Evolutionary conservation across 2,888 invertebrate species (phyloP).

Genomic region (Baronia brevicornis): DNA sequence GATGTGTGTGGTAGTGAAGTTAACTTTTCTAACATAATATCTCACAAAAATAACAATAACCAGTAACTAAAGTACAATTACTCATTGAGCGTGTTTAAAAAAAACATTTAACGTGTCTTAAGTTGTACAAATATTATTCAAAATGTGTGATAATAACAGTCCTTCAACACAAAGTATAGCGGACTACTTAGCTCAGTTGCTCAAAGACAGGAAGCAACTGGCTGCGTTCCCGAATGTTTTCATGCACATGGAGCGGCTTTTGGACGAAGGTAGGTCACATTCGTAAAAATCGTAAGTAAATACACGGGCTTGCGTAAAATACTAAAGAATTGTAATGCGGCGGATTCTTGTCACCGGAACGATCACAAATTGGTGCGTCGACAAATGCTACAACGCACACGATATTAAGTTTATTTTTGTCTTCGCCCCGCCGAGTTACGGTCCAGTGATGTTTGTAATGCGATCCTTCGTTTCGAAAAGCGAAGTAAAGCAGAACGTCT

Average conservation of each 20-base stretch:
- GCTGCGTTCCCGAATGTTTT: constrained; percentile 99
- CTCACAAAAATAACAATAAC: constrained; percentile 72
- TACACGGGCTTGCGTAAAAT: constrained; percentile 32
- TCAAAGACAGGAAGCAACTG: constrained; percentile 99
- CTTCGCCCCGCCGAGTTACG: constrained; percentile 72
- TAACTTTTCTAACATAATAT: constrained; percentile 72
- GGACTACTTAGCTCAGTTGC: constrained; percentile 99
- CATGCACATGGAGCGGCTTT: constrained; percentile 98
- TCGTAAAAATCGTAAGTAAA: constrained; percentile 43
- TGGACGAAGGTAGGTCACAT: constrained; percentile 94
- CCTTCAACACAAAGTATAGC: constrained; percentile 96
- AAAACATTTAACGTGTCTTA: constrained; percentile 63
- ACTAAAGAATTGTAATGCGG: constrained; percentile 35
- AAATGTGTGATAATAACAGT: constrained; percentile 75
- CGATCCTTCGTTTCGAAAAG: constrained; percentile 68
- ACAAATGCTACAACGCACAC: constrained; percentile 70
- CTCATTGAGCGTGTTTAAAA: constrained; percentile 58
- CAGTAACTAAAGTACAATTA: constrained; percentile 69
- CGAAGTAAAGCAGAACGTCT: constrained; percentile 62
- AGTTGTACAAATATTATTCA: constrained; percentile 59
- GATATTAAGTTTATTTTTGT: constrained; percentile 75
- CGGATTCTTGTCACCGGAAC: constrained; percentile 58
- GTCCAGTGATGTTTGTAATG: constrained; percentile 73
- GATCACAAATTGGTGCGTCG: constrained; percentile 69
- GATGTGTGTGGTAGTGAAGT: constrained; percentile 74